Evolutionary conservation across 2,888 invertebrate species (phyloP).

Genomic region (Tenthredo amoena): DNA sequence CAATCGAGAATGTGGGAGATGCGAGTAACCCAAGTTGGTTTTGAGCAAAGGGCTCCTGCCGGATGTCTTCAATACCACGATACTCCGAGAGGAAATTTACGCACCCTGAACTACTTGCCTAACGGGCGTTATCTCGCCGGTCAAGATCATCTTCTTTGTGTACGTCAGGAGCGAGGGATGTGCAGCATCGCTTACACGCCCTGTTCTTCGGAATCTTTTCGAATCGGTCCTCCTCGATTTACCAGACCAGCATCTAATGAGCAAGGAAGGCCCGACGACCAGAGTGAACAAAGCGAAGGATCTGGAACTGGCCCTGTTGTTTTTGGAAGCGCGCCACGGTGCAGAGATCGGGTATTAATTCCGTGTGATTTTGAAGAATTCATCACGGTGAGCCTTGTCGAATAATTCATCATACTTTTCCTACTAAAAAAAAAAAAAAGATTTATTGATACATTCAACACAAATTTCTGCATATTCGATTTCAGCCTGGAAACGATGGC

Average conservation of each 20-base stretch:
- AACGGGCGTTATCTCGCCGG: conserved; percentile 90
- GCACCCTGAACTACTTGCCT: conserved; percentile 90
- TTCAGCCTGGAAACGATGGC: conserved; percentile 81
- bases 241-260: not conserved
- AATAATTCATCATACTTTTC: not conserved
- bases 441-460: not conserved
- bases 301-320: conserved; percentile 75
- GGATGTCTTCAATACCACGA: conserved; percentile 89
- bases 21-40: conserved; percentile 87
- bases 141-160: conserved; percentile 89
- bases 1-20: conserved; percentile 89
- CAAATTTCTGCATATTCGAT: conserved; percentile 55
- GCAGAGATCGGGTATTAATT: conserved; percentile 87
- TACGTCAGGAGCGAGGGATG: conserved; percentile 85
- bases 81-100: conserved; percentile 82
- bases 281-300: conserved; percentile 65
- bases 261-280: conserved; percentile 32
- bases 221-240: conserved; percentile 82
- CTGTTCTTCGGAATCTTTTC: conserved; percentile 88
- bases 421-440: not conserved
- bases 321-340: conserved; percentile 78
- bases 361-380: conserved; percentile 93
- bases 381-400: conserved; percentile 80
- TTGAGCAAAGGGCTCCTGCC: conserved; percentile 87
- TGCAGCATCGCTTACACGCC: conserved; percentile 89